These are phyloP conservation scores for Pantherophis vulpinus DNA, from an alignment of 2,797 vertebrate genomes.

Conservation along the genomic window DNA sequence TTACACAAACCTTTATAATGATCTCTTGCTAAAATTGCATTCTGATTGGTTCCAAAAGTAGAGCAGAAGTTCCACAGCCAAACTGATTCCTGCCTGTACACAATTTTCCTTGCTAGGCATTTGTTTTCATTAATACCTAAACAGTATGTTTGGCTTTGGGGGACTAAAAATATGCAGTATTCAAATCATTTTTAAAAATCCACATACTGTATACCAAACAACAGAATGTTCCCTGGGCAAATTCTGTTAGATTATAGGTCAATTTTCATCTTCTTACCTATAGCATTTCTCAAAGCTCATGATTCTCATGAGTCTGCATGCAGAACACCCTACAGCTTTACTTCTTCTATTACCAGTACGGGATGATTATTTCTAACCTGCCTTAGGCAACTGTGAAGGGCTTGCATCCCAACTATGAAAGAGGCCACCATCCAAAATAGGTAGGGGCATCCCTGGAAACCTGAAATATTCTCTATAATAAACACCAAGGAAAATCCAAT, in stretches of 20 bases:
- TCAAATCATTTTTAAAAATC: not conserved
- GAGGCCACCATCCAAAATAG: not conserved
- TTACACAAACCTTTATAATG: not conserved
- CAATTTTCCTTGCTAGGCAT: not conserved
- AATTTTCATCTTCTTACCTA: not conserved
- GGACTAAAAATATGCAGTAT: not conserved
- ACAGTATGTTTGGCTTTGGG: not conserved
- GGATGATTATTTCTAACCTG: not conserved
- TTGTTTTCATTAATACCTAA: not conserved
- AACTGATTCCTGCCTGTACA: not conserved
- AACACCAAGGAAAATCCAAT: not conserved
- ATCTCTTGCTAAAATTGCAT: not conserved
- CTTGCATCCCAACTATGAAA: not conserved
- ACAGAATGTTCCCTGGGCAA: not conserved
- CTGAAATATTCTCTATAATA: not conserved
- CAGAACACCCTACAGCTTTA: not conserved
- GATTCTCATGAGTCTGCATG: not conserved
- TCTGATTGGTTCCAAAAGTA: not conserved
- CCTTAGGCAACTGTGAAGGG: not conserved
- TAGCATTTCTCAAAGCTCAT: not conserved
- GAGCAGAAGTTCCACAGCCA: not conserved
- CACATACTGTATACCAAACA: not conserved
- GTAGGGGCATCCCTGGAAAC: not conserved
- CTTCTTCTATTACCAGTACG: not conserved
- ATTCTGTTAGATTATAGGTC: not conserved